These are phyloP conservation scores for Formica aserva DNA, from an alignment of 2,888 invertebrate species.

Conservation along the genomic window DNA sequence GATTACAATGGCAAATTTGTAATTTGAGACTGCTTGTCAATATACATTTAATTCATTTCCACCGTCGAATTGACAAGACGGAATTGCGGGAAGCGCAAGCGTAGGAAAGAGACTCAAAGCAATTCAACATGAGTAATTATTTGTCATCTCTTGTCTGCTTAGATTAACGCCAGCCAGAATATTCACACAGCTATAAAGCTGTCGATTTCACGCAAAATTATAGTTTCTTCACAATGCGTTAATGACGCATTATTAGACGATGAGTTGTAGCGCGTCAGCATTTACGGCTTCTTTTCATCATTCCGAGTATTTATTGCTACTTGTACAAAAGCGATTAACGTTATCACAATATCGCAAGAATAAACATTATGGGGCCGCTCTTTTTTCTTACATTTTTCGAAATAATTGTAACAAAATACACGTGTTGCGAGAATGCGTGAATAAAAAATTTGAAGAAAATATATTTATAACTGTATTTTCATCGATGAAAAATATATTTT, in stretches of 20 bases:
- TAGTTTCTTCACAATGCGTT: slow-evolving; percentile 54
- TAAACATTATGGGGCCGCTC: slow-evolving; percentile 10
- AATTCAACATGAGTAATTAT: slow-evolving; percentile 31
- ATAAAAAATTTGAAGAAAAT: neutral
- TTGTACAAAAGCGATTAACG: slow-evolving; percentile 40
- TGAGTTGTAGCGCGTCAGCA: slow-evolving; percentile 26
- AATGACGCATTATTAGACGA: slow-evolving; percentile 66
- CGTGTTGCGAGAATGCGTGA: neutral
- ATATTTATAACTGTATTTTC: neutral
- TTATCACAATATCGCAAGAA: neutral
- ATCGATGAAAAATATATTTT: neutral
- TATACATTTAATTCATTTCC: slow-evolving; percentile 8
- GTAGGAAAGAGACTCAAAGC: neutral
- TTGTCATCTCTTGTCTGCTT: slow-evolving; percentile 54
- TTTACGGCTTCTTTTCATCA: slow-evolving; percentile 4
- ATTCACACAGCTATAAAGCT: slow-evolving; percentile 58
- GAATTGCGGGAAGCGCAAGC: neutral
- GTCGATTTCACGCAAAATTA: slow-evolving; percentile 65
- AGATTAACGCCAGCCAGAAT: slow-evolving; percentile 64
- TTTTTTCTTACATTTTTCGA: slow-evolving; percentile 2
- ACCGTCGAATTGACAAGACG: neutral
- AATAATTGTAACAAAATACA: slow-evolving; percentile 9
- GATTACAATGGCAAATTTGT: neutral
- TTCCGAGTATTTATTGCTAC: slow-evolving; percentile 18
- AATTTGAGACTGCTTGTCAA: neutral